Evolutionary conservation across 1,140 invertebrate genomes (phyloP), one percentile per base, ranked within the genome.

Genomic region (Monomorium pharaonis): DNA sequence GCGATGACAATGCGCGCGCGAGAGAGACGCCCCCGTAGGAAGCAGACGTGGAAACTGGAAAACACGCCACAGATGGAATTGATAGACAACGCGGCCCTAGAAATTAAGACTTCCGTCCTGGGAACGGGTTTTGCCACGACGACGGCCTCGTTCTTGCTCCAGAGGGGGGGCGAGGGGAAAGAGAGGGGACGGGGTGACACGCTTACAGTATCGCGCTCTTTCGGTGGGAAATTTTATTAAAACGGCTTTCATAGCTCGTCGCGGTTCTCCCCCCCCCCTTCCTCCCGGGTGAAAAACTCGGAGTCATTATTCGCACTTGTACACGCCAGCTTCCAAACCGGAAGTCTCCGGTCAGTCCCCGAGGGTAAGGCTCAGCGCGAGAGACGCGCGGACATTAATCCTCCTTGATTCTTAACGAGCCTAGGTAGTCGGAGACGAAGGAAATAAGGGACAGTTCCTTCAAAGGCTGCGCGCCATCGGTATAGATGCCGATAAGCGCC

Each of bases 401-500:
- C 72, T 80, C 75, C 44, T 69, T 49, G 84, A 85, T 78, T 85
- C 75, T 49, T 85, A 77, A 84, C 81, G 81, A 84, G 60, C 74
- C 44, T 65, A 14, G n/a, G 69, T 84, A 75, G 51, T 75, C 51
- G 18, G 24, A 24, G 74, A 44, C 51, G 18, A 18, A 24, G 74
- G 58, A 65, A 72, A 75, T 76, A 77, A 84, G 33, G 72, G 63
- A 86, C 74, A 89, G 69, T 86, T 78, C 58, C 80, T 80, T 80
- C 75, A 83, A 76, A 81, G n/a, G n/a, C n/a, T n/a, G n/a, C n/a
- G 85, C 56, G 42, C 33, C 88, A 85, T 54, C 69, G 56, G 54
- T 89, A 87, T 77, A 88, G 88, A 89, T 90, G 89, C 67, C 88
- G 86, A 90, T 90, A 90, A 90, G 88, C 12, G 14, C 49, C 44